phyloP scores from a whole-genome alignment of 2,797 vertebrate genomes.

The Coreius guichenoti region DNA sequence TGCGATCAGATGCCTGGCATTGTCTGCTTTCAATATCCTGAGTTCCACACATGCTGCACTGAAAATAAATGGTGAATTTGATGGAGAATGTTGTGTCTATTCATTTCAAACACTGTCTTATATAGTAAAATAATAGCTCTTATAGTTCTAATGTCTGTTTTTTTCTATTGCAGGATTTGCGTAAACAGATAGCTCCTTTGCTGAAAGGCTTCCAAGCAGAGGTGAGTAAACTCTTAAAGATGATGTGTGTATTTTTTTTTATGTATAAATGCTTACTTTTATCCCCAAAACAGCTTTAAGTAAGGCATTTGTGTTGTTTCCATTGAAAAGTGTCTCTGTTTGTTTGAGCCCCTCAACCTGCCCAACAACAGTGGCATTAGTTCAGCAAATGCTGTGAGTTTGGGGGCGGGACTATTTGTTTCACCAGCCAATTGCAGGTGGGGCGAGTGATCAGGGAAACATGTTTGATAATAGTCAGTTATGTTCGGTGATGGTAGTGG shows the following conservation, averaged over 20 bases:
- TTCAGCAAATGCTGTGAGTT: conserved; percentile 4
- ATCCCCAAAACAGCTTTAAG: not conserved
- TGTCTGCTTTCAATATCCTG: conserved; percentile 30
- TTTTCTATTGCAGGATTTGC: conserved; percentile 81
- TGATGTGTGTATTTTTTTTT: not conserved
- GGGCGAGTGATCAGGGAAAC: not conserved
- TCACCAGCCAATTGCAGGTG: not conserved
- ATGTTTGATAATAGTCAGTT: not conserved
- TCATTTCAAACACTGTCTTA: conserved; percentile 1
- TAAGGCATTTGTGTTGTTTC: not conserved
- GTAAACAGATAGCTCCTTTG: conserved; percentile 90
- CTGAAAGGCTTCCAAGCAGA: conserved; percentile 92
- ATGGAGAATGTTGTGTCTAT: not conserved
- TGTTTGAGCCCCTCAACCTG: not conserved
- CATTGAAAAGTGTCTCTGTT: not conserved
- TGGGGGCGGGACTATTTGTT: conserved; percentile 9
- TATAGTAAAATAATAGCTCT: not conserved
- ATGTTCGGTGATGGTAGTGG: not conserved
- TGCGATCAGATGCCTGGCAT: conserved; percentile 7
- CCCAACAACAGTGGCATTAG: conserved; percentile 9
- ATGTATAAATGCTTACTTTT: not conserved
- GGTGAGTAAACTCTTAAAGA: conserved; percentile 74
- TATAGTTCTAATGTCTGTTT: conserved; percentile 18
- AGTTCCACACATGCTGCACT: conserved; percentile 21
- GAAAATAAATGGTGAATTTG: not conserved